Evolutionary conservation across 1,140 invertebrate species (phyloP).

Genomic region (Brachionus rotundiformis): DNA sequence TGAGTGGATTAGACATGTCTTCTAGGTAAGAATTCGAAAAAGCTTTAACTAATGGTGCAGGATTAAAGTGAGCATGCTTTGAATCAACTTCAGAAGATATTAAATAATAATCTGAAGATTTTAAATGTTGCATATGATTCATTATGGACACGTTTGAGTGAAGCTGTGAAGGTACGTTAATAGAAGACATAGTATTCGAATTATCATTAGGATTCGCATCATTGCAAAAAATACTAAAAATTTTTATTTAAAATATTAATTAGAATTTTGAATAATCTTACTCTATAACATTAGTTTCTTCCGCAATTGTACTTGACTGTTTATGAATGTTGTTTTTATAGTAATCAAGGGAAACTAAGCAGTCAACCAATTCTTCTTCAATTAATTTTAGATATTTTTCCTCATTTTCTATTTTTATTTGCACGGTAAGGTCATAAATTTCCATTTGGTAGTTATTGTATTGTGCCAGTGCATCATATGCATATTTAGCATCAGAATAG

Average conservation of each 20-base stretch:
- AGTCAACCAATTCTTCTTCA: constrained; percentile 41
- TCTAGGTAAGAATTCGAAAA: constrained; percentile 22
- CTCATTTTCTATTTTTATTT: constrained; percentile 33
- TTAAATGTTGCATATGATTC: constrained; percentile 18
- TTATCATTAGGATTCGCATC: not conserved
- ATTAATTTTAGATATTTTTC: constrained; percentile 31
- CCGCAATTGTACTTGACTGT: not conserved
- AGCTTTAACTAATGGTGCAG: constrained; percentile 12
- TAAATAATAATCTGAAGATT: not conserved
- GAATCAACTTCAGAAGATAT: not conserved
- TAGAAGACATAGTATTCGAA: not conserved
- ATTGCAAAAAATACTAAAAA: not conserved
- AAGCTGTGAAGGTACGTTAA: constrained; percentile 19
- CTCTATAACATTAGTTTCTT: not conserved
- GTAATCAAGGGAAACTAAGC: constrained; percentile 7
- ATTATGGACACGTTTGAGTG: constrained; percentile 30
- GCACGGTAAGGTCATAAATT: not conserved
- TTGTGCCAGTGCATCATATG: constrained; percentile 41
- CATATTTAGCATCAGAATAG: constrained; percentile 38
- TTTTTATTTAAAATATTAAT: not conserved
- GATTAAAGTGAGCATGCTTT: constrained; percentile 2
- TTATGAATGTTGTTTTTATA: constrained; percentile 34
- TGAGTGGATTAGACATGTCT: not conserved
- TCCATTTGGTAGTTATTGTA: constrained; percentile 33
- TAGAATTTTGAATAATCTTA: not conserved